phyloP scores from a whole-genome alignment of 2,113 vertebrate species.

The Toxotes chatareus region DNA sequence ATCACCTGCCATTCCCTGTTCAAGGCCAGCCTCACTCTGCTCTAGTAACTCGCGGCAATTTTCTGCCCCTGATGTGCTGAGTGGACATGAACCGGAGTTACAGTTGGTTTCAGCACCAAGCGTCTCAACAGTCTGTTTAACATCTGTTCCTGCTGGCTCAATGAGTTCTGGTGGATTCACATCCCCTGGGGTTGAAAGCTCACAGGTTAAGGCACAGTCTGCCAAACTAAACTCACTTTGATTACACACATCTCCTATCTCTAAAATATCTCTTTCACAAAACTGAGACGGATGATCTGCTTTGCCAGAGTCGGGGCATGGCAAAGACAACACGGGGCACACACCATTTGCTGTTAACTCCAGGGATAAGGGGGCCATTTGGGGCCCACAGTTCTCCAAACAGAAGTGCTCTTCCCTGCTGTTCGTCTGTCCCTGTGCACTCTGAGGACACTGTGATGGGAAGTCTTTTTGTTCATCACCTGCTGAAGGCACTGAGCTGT shows the following conservation, averaged over 20 bases:
- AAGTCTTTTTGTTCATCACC: slow-evolving; percentile 73
- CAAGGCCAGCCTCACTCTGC: slow-evolving; percentile 41
- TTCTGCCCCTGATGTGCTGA: slow-evolving; percentile 56
- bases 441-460: slow-evolving; percentile 86
- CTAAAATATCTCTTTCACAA: slow-evolving; percentile 74
- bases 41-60: slow-evolving; percentile 55
- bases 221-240: slow-evolving; percentile 68
- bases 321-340: slow-evolving; percentile 79
- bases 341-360: slow-evolving; percentile 62
- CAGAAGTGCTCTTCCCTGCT: slow-evolving; percentile 86
- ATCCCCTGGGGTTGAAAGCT: slow-evolving; percentile 58
- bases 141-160: slow-evolving; percentile 47
- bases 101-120: slow-evolving; percentile 55
- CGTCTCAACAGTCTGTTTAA: slow-evolving; percentile 75
- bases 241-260: slow-evolving; percentile 65
- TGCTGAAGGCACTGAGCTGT: slow-evolving; percentile 72
- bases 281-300: slow-evolving; percentile 57
- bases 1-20: slow-evolving; percentile 55
- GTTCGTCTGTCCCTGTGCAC: slow-evolving; percentile 86
- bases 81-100: slow-evolving; percentile 67
- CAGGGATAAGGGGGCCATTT: slow-evolving; percentile 81
- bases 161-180: slow-evolving; percentile 54
- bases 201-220: slow-evolving; percentile 64
- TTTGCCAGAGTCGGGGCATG: slow-evolving; percentile 70
- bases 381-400: slow-evolving; percentile 82